Base-by-base conservation (phyloP, 2,797 vertebrate genomes). In the Gastrophryne carolinensis region DNA sequence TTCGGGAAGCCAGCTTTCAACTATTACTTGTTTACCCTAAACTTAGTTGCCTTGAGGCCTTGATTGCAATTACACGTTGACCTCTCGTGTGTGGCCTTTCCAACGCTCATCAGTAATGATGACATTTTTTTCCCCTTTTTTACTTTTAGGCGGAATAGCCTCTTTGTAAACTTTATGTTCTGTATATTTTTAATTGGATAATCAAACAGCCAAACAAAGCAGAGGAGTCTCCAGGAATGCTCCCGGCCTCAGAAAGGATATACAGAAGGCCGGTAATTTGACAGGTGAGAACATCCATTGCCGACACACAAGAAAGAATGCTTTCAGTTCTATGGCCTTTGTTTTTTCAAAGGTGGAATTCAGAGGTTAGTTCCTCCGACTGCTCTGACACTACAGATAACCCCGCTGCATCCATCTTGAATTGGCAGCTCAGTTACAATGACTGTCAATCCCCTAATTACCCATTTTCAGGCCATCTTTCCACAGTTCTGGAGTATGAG, bases 361-460 rank as follows among this genome's bases (percentile, higher is more conserved):
- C 53, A 70, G 77, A 83, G 81, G 61, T 84, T 30, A 34, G 65
- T 44, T 80, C 83, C 73, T 83, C 68, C 72, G 81, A 2, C 53
- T 78, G 67, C 79, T 34, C 64, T 78, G 79, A 83, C 73, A 79
- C 80, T 72, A 75, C 66, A 68, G 84, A 87, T 84, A 83, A 82
- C 85, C 85, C 23, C 65, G 0, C 76, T 72, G 75, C 83, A 82
- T 83, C 82, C 75, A 70, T 83, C 84, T 85, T 80, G 76, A 71
- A 67, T 70, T 81, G 83, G 81, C 87, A 85, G 81, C 61, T 67
- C 41, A 80, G 81, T 81, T 82, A 87, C 82, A 86, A 85, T 83
- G 78, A 70, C 81, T 83, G 88, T 83, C 82, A 80, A 82, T 82
- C 83, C 82, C 73, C 79, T 83, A 82, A 86, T 84, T 84, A 87